phyloP scores from a whole-genome alignment of 2,113 vertebrate genomes.

The Bubo blakistoni region DNA sequence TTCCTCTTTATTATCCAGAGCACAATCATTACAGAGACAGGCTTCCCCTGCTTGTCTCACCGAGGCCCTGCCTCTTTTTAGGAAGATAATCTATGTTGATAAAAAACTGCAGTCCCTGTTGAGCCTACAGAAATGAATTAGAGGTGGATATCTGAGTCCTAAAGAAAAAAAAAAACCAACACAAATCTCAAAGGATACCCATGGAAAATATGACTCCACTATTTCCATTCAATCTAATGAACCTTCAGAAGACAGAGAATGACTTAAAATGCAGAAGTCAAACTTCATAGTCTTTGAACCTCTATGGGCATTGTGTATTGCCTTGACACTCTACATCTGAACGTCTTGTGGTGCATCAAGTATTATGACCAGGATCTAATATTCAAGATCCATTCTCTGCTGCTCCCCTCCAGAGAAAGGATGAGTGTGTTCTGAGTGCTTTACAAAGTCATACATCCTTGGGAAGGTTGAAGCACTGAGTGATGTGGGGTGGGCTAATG shows the following conservation, averaged over 20 bases:
- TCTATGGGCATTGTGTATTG: not conserved
- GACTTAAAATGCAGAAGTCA: not conserved
- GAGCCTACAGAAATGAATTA: constrained; percentile 11
- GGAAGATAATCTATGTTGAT: constrained; percentile 54
- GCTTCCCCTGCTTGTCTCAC: constrained; percentile 52
- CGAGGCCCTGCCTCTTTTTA: not conserved
- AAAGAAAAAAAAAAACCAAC: not conserved
- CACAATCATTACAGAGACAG: constrained; percentile 32
- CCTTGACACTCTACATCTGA: not conserved
- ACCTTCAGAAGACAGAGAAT: not conserved
- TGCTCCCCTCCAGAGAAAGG: not conserved
- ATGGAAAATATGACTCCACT: not conserved
- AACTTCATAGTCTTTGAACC: not conserved
- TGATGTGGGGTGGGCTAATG: fast-evolving
- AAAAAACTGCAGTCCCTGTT: constrained; percentile 16
- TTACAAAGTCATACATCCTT: not conserved
- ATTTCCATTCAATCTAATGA: not conserved
- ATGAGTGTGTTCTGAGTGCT: fast-evolving
- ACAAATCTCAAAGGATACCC: not conserved
- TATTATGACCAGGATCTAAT: not conserved
- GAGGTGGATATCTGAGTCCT: not conserved
- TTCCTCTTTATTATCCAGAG: constrained; percentile 27
- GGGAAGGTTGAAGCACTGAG: not conserved
- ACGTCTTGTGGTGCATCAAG: not conserved
- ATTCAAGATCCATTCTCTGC: not conserved